A percentile compares a stretch with the other conserved stretches of the same genome.
phyloP scores from a whole-genome alignment of 2,888 invertebrate species.

The Nowickia ferox region DNA sequence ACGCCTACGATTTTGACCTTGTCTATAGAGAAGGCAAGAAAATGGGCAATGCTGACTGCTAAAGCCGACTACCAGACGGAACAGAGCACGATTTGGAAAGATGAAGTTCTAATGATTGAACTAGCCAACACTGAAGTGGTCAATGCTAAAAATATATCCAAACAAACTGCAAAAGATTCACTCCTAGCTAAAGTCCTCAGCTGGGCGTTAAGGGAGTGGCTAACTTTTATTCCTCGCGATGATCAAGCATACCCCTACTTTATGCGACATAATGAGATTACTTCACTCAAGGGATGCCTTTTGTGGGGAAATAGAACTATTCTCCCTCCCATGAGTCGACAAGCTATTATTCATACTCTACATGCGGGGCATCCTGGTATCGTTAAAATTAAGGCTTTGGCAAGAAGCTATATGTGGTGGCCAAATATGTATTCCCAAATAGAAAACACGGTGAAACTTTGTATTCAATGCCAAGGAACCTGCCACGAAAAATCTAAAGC shows the following conservation, averaged over 20 bases:
- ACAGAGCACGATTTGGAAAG: conserved; percentile 35
- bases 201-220: conserved; percentile 70
- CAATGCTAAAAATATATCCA: conserved; percentile 33
- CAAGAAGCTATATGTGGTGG: conserved; percentile 7
- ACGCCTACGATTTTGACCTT: conserved; percentile 52
- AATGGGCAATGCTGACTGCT: conserved; percentile 49
- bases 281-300: conserved; percentile 59
- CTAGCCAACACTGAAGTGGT: conserved; percentile 22
- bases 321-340: neutral
- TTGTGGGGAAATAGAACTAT: conserved; percentile 66
- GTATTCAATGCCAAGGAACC: no score
- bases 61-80: conserved; percentile 34
- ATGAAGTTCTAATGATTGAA: conserved; percentile 62
- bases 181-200: conserved; percentile 61
- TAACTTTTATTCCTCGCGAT: conserved; percentile 25
- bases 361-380: neutral
- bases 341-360: neutral
- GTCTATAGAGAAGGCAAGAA: conserved; percentile 37
- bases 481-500: no score
- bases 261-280: conserved; percentile 11
- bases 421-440: neutral
- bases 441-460: no score
- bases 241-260: conserved; percentile 45
- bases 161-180: conserved; percentile 44
- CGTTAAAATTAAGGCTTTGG: neutral